Conservation (phyloP, 2,113 vertebrate genomes). For the Heloderma charlesbogerti region DNA sequence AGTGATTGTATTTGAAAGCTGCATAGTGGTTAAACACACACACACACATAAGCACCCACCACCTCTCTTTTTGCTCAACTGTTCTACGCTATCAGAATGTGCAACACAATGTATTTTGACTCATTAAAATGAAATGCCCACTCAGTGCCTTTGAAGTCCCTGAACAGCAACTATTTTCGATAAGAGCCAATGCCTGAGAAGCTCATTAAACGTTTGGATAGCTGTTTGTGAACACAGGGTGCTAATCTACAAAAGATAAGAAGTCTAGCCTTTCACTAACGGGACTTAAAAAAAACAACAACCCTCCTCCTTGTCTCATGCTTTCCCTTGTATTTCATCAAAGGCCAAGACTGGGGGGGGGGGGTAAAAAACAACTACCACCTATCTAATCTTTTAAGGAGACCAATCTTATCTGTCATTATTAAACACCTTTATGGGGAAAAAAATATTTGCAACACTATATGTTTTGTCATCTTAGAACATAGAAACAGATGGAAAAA, state of each 20-base stretch:
- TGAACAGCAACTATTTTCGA: slow-evolving; percentile 42
- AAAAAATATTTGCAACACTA: slow-evolving; percentile 71
- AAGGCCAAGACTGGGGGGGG: slow-evolving; percentile 51
- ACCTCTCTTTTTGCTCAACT: slow-evolving; percentile 20
- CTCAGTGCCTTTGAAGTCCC: slow-evolving; percentile 53
- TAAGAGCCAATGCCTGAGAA: slow-evolving; percentile 48
- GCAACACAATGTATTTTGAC: slow-evolving; percentile 44
- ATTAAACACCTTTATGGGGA: slow-evolving; percentile 70
- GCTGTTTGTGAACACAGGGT: slow-evolving; percentile 61
- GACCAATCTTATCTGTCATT: slow-evolving; percentile 71
- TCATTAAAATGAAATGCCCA: slow-evolving; percentile 58
- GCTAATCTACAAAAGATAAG: slow-evolving; percentile 74
- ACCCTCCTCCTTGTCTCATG: slow-evolving; percentile 45
- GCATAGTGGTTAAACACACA: neutral
- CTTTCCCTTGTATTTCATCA: slow-evolving; percentile 70
- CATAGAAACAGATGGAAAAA: slow-evolving; percentile 64
- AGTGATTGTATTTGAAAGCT: slow-evolving; percentile 21
- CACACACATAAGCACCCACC: neutral
- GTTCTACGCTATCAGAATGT: slow-evolving; percentile 29
- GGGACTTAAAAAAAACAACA: slow-evolving; percentile 45
- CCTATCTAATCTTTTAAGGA: slow-evolving; percentile 74
- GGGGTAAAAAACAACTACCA: neutral
- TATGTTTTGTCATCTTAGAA: slow-evolving; percentile 64
- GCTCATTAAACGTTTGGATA: slow-evolving; percentile 60
- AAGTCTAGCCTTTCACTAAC: slow-evolving; percentile 59